Percentiles rank a stretch among this genome's conserved stretches.
Conservation (phyloP, 2,113 vertebrate species). For the Danionella cerebrum region DNA sequence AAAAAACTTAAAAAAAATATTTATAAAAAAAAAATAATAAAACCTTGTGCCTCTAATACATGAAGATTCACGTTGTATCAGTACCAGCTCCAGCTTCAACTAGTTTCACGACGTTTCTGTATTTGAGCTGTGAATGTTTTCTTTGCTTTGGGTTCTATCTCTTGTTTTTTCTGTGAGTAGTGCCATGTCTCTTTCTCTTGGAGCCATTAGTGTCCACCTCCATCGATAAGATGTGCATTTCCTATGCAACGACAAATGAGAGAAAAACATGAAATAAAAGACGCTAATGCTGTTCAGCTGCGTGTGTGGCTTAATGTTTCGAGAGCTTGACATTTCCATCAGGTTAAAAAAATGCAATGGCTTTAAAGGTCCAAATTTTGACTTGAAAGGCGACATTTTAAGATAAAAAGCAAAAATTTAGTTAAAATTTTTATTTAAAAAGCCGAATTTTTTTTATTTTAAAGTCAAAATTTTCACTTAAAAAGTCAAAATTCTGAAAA, state of each 20-base stretch:
- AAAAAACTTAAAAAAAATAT: background rate
- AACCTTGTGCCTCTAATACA: slow-evolving; percentile 92
- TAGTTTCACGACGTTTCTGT: slow-evolving; percentile 77
- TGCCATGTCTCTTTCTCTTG: slow-evolving; percentile 68
- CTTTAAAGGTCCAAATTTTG: no score
- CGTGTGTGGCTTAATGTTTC: slow-evolving; percentile 39
- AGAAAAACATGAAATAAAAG: slow-evolving; percentile 71
- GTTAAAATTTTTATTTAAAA: no score
- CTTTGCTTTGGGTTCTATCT: slow-evolving; percentile 7
- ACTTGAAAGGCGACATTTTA: no score
- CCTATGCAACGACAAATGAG: slow-evolving; percentile 91
- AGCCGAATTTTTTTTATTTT: no score
- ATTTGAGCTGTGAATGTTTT: slow-evolving; percentile 39
- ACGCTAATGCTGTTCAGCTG: slow-evolving; percentile 81
- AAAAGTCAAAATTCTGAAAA: no score
- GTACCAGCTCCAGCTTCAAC: slow-evolving; percentile 71
- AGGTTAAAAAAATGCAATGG: no score
- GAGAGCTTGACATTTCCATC: no score
- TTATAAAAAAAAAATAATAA: slow-evolving; percentile 39
- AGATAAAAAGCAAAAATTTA: no score
- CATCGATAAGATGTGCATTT: slow-evolving; percentile 98
- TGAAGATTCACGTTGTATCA: slow-evolving; percentile 74
- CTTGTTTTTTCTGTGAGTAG: slow-evolving; percentile 26
- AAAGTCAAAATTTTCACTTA: no score
- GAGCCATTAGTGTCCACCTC: slow-evolving; percentile 86